Conservation (phyloP, 2,888 invertebrate genomes). For the Hypena proboscidalis region DNA sequence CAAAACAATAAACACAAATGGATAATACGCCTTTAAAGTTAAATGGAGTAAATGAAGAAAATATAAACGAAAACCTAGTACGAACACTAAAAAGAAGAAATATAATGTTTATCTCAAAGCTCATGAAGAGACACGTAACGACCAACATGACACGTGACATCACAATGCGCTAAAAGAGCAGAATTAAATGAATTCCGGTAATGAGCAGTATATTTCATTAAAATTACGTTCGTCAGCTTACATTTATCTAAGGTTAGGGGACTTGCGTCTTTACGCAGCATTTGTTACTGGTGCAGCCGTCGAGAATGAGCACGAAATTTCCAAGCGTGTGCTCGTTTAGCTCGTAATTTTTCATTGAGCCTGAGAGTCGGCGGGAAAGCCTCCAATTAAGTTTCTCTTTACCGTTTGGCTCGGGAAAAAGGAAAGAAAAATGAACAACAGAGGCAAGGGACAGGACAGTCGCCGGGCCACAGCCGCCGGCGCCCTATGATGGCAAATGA, state of each 20-base stretch:
- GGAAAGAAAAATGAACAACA: constrained; percentile 81
- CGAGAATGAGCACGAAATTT: constrained; percentile 76
- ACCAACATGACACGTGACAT: constrained; percentile 39
- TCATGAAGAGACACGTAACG: constrained; percentile 28
- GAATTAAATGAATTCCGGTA: constrained; percentile 63
- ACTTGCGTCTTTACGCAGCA: constrained; percentile 65
- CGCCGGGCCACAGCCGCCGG: constrained; percentile 50
- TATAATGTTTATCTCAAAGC: constrained; percentile 10
- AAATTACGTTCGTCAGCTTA: constrained; percentile 72
- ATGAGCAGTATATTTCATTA: constrained; percentile 69
- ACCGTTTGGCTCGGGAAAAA: constrained; percentile 73
- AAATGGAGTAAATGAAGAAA: neutral
- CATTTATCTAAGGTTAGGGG: constrained; percentile 72
- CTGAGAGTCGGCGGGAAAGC: constrained; percentile 79
- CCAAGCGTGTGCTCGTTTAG: constrained; percentile 81
- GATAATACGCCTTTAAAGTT: too few species aligned
- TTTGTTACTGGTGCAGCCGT: constrained; percentile 67
- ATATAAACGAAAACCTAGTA: neutral
- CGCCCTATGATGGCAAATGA: constrained; percentile 66
- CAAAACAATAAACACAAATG: too few species aligned
- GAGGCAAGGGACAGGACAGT: constrained; percentile 76
- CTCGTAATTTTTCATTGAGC: constrained; percentile 85
- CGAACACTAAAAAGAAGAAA: constrained; percentile 17
- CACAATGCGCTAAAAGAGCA: constrained; percentile 49
- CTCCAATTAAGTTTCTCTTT: constrained; percentile 85